Evolutionary conservation across 2,797 vertebrate species (phyloP), one percentile per base, ranked within the genome.

Genomic region (Margarornis squamiger): DNA sequence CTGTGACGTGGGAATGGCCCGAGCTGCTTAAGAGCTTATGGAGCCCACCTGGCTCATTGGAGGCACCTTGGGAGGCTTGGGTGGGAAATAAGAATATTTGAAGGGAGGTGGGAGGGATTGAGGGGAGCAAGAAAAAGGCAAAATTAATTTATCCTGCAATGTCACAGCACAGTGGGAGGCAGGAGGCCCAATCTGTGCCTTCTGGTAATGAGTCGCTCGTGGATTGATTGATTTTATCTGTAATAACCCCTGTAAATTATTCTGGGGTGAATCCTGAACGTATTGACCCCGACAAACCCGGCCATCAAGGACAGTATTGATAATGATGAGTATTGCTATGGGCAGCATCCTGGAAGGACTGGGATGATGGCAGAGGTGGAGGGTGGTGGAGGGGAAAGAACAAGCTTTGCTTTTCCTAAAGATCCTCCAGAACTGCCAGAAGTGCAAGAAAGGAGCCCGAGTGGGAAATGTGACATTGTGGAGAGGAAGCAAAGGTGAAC

Each of bases 21-120:
- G 94, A 96, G 94, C 96, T 83, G 92, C 94, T 97, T 94, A 96
- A 93, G 73, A 59, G 95, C 78, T 96, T 91, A 93, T 38, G 58
- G 51, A 93, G 66, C 39, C 95, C 91, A 90, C 75, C 38, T 93
- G 95, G 68, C 84, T 90, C 87, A 11, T 86, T 3, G 38, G 72
- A 95, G 78, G 61, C 79, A 82, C 88, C 79, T 90, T 86, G 57
- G 49, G 32, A 81, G 54, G 62, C 18, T 58, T 75, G 61, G 57
- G 45, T 72, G 73, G 41, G 41, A 30, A 92, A 72, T 1, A 2
- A 4, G 45, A 81, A 29, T 36, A 5, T 81, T 73, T 27, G 62
- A 17, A 74, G 11, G 2, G 21, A 29, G 36, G 36, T 36, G 7
- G 2, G 4, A 6, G 4, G 2, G 26, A 11, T 0, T 11, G 43